Evolutionary conservation across 92 coral and sea anemone species (phyloP), one percentile per base, ranked within the genome.

Genomic region (Palythoa grandis): DNA sequence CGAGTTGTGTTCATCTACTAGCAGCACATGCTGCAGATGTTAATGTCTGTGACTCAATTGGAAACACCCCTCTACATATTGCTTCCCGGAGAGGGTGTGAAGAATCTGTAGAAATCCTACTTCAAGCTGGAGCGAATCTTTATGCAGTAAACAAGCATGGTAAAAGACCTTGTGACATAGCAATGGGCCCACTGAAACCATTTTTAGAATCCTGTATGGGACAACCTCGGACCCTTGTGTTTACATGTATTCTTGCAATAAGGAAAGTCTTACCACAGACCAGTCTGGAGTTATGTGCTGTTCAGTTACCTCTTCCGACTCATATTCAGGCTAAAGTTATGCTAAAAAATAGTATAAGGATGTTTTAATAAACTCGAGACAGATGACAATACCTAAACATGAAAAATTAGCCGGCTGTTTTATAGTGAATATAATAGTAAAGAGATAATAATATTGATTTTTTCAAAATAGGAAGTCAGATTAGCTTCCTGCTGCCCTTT

Each of bases 91-190:
- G 70, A 74, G 88, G 91, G 0, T 83, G 74, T 50, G 75, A 48
- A 63, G 89, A 79, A 16, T 35, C 87, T 37, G 83, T 54, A 65
- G 93, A 91, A 61, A 74, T 91, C 24, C 69, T 91, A 3, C 85
- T 91, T 14, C 93, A 91, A 60, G 91, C 87, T 7, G 93, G 93
- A 20, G 91, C 93, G 15, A 79, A 72, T 56, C 74, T 76, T 24
- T 76, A 71, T 20, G 82, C 63, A 38, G 65, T 37, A 56, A 91
- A 91, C 70, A 84, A 84, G n/a, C 63, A 40, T 58, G 91, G 89
- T 1, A 88, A 91, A 60, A 66, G 57, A 25, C 77, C 93, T n/a
- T 19, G 57, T 15, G 89, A 91, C 17, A 15, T 91, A 14, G 91
- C 86, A 11, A 68, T 66, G 65, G 77, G 61, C 54, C 86, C 78